Evolutionary conservation across 2,113 vertebrate genomes (phyloP), one percentile per base, ranked within the genome.

Genomic region (Cariama cristata): DNA sequence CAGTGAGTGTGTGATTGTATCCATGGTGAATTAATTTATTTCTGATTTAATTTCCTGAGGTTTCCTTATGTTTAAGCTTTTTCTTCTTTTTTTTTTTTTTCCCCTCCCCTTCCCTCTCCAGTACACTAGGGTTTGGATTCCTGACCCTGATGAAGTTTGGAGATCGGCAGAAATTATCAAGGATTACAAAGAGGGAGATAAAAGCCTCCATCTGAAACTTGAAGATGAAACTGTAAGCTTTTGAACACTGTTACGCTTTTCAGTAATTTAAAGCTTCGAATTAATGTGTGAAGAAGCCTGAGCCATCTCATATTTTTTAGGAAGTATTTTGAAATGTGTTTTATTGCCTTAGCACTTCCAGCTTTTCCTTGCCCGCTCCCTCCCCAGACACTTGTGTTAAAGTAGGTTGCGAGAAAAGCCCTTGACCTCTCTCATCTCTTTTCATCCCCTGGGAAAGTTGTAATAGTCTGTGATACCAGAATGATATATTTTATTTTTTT

Each of bases 71-170:
- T 56, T 82, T 56, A 75, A 95, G n/a, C n/a, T 59, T 56, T n/a
- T 33, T 24, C 56, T 60, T 74, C 75, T 35, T 12, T 56, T 38
- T 10, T 32, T 4, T 33, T 33, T 33, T 42, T 40, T 47, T 73
- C 50, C 10, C 17, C 23, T 74, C 66, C 62, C 35, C 20, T 35
- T 11, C 3, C 12, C 52, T 77, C 96, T 97, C 11, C 97, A 99
- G 99, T 98, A 97, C 94, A 99, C 99, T 2, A 98, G 98, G 97
- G 99, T 99, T 88, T 99, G 99, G 99, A 99, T 99, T 97, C 99
- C 99, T 23, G 99, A 99, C 96, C 98, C 98, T 0, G 98, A 99
- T 2, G 99, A 99, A 23, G 99, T 99, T 32, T 99, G 99, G 99
- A 98, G 93, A 92, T 98, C 99, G 0, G 99, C 99, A 20, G 99